These are phyloP conservation scores for Hipposideros armiger DNA, from an alignment of 2,113 vertebrate genomes.

Conservation along the genomic window DNA sequence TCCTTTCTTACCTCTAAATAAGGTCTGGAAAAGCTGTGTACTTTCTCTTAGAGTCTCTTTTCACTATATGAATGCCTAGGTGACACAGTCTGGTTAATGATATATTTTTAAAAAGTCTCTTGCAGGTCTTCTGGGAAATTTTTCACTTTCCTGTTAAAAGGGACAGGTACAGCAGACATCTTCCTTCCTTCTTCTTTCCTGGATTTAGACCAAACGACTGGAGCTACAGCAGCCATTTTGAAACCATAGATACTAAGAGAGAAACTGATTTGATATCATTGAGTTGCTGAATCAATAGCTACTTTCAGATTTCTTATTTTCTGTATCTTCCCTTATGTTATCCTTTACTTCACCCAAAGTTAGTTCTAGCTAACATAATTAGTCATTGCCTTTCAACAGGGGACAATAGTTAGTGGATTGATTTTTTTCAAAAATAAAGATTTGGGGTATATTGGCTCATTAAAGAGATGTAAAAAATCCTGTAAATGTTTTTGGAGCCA, in stretches of 20 bases:
- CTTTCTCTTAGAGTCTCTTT: not conserved
- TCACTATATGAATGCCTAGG: not conserved
- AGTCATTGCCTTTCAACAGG: not conserved
- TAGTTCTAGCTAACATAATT: not conserved
- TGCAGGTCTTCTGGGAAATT: not conserved
- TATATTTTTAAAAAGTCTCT: not conserved
- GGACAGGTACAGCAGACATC: not conserved
- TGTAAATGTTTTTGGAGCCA: not conserved
- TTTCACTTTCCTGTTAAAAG: not conserved
- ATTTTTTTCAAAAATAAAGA: constrained; percentile 4
- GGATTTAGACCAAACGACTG: not conserved
- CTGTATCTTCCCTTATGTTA: not conserved
- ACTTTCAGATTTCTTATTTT: not conserved
- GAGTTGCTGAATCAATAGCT: not conserved
- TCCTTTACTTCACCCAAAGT: not conserved
- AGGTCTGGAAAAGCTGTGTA: not conserved
- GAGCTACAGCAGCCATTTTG: not conserved
- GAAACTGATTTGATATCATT: not conserved
- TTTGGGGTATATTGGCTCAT: not conserved
- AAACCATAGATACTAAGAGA: not conserved
- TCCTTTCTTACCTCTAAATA: not conserved
- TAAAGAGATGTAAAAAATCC: not conserved
- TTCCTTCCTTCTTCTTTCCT: not conserved
- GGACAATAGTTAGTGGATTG: not conserved
- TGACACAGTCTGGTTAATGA: not conserved